Conservation (phyloP, 2,888 invertebrate species). For the Disparrhopalites patrizii region DNA sequence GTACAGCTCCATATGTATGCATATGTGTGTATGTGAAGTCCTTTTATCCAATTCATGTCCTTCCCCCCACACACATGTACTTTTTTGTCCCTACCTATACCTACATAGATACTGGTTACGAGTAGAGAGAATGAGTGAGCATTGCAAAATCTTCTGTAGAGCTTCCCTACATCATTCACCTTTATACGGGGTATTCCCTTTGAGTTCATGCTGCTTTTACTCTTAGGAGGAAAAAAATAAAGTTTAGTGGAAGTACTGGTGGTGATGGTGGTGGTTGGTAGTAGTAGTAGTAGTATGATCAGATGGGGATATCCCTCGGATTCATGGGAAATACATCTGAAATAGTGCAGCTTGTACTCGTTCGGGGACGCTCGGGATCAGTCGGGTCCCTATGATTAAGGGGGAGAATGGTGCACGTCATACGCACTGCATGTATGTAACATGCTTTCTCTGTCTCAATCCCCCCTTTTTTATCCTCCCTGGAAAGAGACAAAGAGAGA, state of each 20-base stretch:
- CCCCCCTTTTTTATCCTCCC: no score
- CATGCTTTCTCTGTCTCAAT: constrained; percentile 8
- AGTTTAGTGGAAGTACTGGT: no score
- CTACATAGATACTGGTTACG: constrained; percentile 27
- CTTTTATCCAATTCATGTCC: not conserved
- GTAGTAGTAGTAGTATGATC: no score
- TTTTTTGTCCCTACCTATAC: constrained; percentile 1
- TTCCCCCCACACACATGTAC: not conserved
- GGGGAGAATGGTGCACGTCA: not conserved
- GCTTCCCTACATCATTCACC: not conserved
- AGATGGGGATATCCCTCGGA: not conserved
- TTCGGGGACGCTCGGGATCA: not conserved
- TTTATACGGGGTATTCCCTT: not conserved
- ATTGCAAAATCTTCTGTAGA: not conserved
- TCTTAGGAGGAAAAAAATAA: no score
- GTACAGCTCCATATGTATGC: no score
- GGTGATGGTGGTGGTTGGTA: no score
- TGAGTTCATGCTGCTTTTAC: no score
- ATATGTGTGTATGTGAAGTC: no score
- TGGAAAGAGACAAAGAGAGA: no score
- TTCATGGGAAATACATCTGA: not conserved
- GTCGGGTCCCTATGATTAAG: not conserved
- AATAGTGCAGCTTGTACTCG: constrained; percentile 6
- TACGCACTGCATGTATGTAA: constrained; percentile 5
- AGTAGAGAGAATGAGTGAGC: not conserved